phyloP scores from a whole-genome alignment of 2,797 vertebrate species.

The Anguilla pacifica region DNA sequence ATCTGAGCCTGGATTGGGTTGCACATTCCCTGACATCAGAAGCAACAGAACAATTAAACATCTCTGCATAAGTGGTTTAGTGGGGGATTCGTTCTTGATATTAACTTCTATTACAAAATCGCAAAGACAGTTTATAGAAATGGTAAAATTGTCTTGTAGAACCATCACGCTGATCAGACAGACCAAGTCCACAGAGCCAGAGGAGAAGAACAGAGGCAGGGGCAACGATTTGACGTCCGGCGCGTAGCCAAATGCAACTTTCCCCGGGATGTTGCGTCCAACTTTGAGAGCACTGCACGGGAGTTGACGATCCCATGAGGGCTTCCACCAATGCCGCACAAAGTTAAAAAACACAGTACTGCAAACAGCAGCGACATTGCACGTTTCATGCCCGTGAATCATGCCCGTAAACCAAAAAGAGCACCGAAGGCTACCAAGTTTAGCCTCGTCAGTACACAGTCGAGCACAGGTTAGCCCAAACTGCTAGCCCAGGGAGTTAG shows the following conservation, averaged over 20 bases:
- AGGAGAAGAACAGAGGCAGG: not conserved
- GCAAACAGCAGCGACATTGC: not conserved
- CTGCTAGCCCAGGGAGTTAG: no score
- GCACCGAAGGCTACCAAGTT: no score
- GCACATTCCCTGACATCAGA: not conserved
- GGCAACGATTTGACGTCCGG: not conserved
- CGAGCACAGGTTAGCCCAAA: no score
- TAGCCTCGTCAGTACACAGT: no score
- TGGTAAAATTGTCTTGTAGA: constrained; percentile 16
- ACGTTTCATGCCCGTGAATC: not conserved
- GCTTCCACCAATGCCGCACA: not conserved
- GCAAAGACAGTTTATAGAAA: constrained; percentile 15
- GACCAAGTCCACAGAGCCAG: not conserved
- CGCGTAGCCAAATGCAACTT: constrained; percentile 11
- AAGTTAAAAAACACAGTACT: not conserved
- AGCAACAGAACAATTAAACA: not conserved
- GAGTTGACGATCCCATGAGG: not conserved
- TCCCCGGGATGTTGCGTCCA: constrained; percentile 11
- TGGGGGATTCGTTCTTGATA: not conserved
- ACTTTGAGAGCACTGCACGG: constrained; percentile 22
- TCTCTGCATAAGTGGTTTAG: not conserved
- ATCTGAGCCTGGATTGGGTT: not conserved
- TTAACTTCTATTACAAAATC: constrained; percentile 1
- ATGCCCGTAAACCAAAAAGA: no score
- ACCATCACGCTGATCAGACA: constrained; percentile 16